phyloP scores from a whole-genome alignment of 2,888 invertebrate species.

The Phrixothrix hirtus region DNA sequence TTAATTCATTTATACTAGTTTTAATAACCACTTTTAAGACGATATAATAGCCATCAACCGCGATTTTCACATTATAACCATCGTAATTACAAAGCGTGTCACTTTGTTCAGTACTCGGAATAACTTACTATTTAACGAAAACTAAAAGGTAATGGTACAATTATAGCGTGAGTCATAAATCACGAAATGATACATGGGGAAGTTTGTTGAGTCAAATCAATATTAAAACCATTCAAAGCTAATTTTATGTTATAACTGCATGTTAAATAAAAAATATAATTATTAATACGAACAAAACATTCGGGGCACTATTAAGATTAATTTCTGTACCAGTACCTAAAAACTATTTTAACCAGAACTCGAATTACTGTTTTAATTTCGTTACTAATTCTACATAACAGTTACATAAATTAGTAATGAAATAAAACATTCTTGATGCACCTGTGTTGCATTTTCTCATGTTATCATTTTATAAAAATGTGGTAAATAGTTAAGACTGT shows the following conservation, averaged over 20 bases:
- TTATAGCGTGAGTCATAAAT: constrained; percentile 31
- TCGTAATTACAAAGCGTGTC: constrained; percentile 24
- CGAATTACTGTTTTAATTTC: constrained; percentile 24
- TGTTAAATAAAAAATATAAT: no score
- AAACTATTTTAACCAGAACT: constrained; percentile 16
- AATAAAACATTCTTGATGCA: constrained; percentile 37
- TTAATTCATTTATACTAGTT: no score
- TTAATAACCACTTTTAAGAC: no score
- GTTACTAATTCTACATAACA: constrained; percentile 28
- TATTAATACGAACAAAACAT: constrained; percentile 7
- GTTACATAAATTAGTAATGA: constrained; percentile 36
- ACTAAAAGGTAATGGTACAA: constrained; percentile 27
- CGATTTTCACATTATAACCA: no score
- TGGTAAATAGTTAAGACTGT: constrained; percentile 50
- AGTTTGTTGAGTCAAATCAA: constrained; percentile 43
- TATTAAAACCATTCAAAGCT: constrained; percentile 22
- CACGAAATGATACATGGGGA: constrained; percentile 39
- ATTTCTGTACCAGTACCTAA: constrained; percentile 11
- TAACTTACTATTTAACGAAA: constrained; percentile 17
- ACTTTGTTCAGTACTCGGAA: constrained; percentile 22
- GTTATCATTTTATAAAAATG: constrained; percentile 51
- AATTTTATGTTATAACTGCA: no score
- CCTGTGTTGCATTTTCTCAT: constrained; percentile 42
- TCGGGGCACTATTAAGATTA: constrained; percentile 16
- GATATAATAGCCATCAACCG: no score